Evolutionary conservation across 1,140 invertebrate species (phyloP), one percentile per base, ranked within the genome.

Genomic region (Acromyrmex heyeri): DNA sequence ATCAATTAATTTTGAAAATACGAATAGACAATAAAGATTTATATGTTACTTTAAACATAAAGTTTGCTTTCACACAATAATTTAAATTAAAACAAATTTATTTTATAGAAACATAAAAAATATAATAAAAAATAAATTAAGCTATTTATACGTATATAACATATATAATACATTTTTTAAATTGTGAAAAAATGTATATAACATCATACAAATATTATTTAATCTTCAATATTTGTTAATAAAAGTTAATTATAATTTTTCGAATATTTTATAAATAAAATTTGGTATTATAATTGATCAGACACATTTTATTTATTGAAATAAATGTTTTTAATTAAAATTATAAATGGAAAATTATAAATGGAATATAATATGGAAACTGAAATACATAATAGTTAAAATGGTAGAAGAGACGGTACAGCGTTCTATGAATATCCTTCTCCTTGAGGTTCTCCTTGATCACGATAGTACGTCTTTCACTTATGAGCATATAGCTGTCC

Each of bases 361-460:
- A 30, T 30, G 30, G 3, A 30, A 30, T 30, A 30, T 30, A 30
- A 30, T 30, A 61, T 27, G 12, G n/a, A 34, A 69, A 61, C 67
- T 62, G 76, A 24, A 83, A 78, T 65, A 27, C 21, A 57, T 27
- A 72, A 55, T 1, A 30, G n/a, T 48, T 53, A 59, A 61, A 87
- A 72, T 88, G 77, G 87, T 78, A 44, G 88, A 83, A 73, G 24
- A 59, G 70, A 88, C 38, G 55, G 16, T 24, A n/a, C 27, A 30
- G 30, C 48, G 30, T 2, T 16, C 69, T 24, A 21, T 62, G 61
- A 16, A 7, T 18, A 6, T 55, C 50, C 12, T 55, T 55, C 38
- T 30, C 4, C 30, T 83, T 38, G 72, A 90, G 77, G 44, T 89
- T 89, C 79, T 85, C 85, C 88, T 90, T 79, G 55, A 48, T 59